Conservation (phyloP, 1,140 invertebrate species). For the Microplitis demolitor region DNA sequence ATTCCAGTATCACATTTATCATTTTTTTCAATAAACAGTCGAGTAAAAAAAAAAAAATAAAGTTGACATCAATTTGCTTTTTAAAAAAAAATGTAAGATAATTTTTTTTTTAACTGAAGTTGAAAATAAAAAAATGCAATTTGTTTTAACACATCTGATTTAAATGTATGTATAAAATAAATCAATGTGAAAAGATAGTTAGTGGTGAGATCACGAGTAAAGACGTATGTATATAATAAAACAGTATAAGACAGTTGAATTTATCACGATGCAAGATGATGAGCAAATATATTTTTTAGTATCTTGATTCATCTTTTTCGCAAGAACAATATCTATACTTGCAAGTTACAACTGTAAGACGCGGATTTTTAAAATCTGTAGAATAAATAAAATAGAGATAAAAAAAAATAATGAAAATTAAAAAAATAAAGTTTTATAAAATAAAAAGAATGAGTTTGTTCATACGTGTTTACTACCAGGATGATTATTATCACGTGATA, state of each 20-base stretch:
- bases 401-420: background rate
- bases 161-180: background rate
- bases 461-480: slow-evolving; percentile 27
- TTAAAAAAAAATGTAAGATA: no score
- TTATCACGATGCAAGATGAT: slow-evolving; percentile 6
- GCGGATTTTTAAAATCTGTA: background rate
- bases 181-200: slow-evolving; percentile 1
- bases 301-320: slow-evolving; percentile 15
- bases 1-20: no score
- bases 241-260: background rate
- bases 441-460: slow-evolving; percentile 26
- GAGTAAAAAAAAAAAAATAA: no score
- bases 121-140: no score
- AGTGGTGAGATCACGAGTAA: background rate
- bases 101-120: no score
- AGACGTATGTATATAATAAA: background rate
- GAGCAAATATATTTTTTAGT: background rate
- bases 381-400: background rate
- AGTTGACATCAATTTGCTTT: no score
- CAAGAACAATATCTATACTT: background rate
- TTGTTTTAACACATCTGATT: background rate
- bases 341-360: background rate
- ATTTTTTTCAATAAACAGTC: no score
- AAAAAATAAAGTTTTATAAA: background rate
- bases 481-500: slow-evolving; percentile 31